These are phyloP conservation scores for Kradibia gibbosae DNA, from an alignment of 1,140 invertebrate genomes.

Conservation along the genomic window DNA sequence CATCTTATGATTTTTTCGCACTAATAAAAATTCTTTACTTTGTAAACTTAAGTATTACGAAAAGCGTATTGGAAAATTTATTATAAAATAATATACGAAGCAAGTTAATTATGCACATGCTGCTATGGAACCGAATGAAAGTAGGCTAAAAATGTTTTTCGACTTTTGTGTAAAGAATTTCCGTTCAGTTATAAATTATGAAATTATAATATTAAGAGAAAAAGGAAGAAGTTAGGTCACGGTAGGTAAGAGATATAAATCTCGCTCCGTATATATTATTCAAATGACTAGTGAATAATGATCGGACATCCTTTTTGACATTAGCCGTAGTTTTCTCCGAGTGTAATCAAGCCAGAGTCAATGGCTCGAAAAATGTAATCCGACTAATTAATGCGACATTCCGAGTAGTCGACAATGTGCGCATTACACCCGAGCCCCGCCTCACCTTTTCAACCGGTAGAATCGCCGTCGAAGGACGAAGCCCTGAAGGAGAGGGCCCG, in stretches of 20 bases:
- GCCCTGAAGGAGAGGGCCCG: neutral
- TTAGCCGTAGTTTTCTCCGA: neutral
- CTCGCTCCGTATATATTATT: neutral
- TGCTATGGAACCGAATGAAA: no score
- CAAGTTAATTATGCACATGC: no score
- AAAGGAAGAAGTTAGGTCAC: neutral
- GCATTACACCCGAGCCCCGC: neutral
- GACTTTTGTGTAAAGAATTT: no score
- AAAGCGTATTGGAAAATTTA: no score
- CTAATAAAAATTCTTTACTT: no score
- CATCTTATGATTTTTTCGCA: no score
- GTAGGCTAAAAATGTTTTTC: no score
- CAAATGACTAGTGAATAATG: neutral
- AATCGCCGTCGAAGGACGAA: neutral
- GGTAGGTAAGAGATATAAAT: neutral
- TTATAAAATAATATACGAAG: no score
- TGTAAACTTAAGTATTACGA: no score
- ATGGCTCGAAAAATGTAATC: slow-evolving; percentile 18
- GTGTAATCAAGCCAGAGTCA: neutral
- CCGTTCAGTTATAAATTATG: no score
- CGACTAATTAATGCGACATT: slow-evolving; percentile 8
- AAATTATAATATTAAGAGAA: no score
- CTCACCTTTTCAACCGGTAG: neutral
- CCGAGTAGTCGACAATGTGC: neutral
- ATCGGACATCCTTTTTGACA: neutral